phyloP scores from a whole-genome alignment of 2,797 vertebrate genomes.

The Typhlichthys eigenmanni region DNA sequence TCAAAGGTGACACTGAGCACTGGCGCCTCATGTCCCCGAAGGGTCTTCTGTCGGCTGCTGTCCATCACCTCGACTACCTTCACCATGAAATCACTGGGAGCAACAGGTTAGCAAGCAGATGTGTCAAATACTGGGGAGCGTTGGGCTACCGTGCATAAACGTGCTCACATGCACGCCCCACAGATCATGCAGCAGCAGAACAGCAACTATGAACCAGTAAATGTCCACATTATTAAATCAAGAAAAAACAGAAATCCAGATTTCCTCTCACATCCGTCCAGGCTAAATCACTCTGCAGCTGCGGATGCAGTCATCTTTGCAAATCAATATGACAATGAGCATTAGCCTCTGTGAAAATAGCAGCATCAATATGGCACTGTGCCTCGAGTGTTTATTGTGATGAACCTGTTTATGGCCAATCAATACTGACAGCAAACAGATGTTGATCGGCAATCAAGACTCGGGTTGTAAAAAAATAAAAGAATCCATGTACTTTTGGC shows the following conservation, averaged over 20 bases:
- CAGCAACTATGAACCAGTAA: neutral
- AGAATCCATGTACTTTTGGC: no score
- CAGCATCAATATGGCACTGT: slow-evolving; percentile 51
- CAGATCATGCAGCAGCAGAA: neutral
- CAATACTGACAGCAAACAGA: slow-evolving; percentile 45
- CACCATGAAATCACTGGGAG: slow-evolving; percentile 90
- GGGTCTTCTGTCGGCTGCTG: slow-evolving; percentile 91
- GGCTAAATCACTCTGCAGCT: slow-evolving; percentile 11
- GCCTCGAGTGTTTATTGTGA: slow-evolving; percentile 46
- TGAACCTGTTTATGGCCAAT: slow-evolving; percentile 51
- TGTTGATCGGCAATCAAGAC: slow-evolving; percentile 44
- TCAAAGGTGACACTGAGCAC: slow-evolving; percentile 93
- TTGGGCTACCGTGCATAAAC: no score
- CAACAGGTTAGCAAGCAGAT: slow-evolving; percentile 7
- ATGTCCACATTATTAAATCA: slow-evolving; percentile 34
- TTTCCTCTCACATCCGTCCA: slow-evolving; percentile 15
- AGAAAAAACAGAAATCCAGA: slow-evolving; percentile 25
- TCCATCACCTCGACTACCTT: slow-evolving; percentile 92
- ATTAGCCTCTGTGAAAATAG: slow-evolving; percentile 46
- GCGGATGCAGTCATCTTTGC: slow-evolving; percentile 20
- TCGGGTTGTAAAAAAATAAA: neutral
- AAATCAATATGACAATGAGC: slow-evolving; percentile 57
- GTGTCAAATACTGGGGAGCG: neutral
- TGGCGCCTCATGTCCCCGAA: slow-evolving; percentile 91
- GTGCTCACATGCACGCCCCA: neutral